Base-by-base conservation (phyloP, 2,797 vertebrate genomes). In the Telmatherina bonti region DNA sequence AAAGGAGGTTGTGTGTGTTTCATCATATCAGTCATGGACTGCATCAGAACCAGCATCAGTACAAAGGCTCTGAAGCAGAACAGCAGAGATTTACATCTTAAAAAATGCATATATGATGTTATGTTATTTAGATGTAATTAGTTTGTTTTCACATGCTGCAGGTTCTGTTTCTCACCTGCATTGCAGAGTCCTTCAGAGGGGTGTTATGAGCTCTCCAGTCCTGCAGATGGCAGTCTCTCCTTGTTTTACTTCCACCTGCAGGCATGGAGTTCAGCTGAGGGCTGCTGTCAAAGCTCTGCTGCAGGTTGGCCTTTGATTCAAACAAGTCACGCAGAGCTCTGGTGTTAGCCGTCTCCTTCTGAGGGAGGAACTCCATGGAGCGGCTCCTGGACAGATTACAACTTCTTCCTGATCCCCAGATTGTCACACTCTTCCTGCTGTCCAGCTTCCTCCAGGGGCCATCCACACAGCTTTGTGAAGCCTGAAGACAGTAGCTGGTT, bases 311-410 rank as follows among this genome's bases (percentile, higher is more conserved):
- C 76, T 93, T 94, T 70, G 92, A 91, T 86, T 94, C 94, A 63
- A 93, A 95, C 76, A 94, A 80, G 15, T 81, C 91, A 11, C 91
- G 85, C 59, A 93, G 81, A 47, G 92, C 89, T 58, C 38, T 89
- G 78, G 89, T 93, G 2, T 88, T 86, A 0, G 52, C 52, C 0
- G 62, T 7, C 22, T 90, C 85, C 35, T 3, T 86, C 61, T 84
- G 86, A 54, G 91, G 87, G 35, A 94, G 85, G 62, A 61, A 20
- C 16, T 94, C 93, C 93, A 94, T 91, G 60, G 94, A 95, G 60
- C 73, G 86, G 70, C 93, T 93, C 79, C 92, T 89, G 63, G 70
- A 86, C 72, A 92, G 78, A 24, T 26, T 54, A 1, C 60, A 59
- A 55, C 65, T 52, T 22, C 68, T 35, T 70, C 64, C 74, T 22